phyloP scores from a whole-genome alignment of 2,888 invertebrate genomes.

The Nasonia oneida region DNA sequence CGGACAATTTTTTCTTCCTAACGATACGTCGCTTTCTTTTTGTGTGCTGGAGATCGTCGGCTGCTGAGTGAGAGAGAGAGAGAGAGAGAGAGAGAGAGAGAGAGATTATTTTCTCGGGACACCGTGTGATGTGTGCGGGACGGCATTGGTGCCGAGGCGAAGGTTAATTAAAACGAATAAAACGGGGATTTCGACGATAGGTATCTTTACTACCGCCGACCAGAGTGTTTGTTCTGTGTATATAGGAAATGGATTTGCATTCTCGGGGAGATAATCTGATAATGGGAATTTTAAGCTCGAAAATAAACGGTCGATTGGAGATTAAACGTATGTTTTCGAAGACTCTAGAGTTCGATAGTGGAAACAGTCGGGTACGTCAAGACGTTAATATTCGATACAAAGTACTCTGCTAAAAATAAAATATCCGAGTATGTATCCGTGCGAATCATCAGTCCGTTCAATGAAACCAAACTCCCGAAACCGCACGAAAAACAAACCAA shows the following conservation, averaged over 20 bases:
- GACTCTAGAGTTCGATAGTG: too few relatives aligned
- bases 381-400: neutral
- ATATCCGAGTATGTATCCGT: neutral
- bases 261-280: neutral
- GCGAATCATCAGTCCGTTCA: too few relatives aligned
- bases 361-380: too few relatives aligned
- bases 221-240: too few relatives aligned
- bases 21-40: neutral
- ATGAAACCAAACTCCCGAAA: neutral
- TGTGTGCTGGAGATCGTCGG: neutral
- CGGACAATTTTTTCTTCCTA: neutral
- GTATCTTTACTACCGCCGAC: neutral
- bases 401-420: neutral
- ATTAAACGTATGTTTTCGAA: too few relatives aligned
- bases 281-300: neutral
- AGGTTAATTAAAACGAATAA: neutral
- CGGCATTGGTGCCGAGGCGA: neutral
- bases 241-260: neutral
- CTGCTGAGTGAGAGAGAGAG: too few relatives aligned
- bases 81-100: neutral
- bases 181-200: neutral
- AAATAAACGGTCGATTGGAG: too few relatives aligned
- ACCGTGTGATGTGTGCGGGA: neutral
- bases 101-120: slow-evolving; percentile 4
- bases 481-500: neutral